Conservation (phyloP, 2,797 vertebrate genomes). For the Anas bahamensis region DNA sequence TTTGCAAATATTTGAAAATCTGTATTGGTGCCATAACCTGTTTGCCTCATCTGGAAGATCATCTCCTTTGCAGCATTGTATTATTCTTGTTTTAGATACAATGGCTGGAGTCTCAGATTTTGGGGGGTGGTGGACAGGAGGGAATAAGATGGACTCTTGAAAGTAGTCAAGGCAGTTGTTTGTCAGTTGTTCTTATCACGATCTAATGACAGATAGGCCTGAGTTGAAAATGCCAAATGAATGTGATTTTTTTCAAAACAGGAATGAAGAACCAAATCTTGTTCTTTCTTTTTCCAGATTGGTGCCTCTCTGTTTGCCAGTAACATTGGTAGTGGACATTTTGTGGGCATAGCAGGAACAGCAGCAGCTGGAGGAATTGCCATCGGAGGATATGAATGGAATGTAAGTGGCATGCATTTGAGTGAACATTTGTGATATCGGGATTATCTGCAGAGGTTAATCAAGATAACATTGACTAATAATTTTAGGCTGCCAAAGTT, state of each 20-base stretch:
- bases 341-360: constrained; percentile 94
- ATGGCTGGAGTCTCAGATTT: neutral
- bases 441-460: neutral
- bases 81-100: neutral
- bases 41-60: neutral
- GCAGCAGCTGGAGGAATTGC: constrained; percentile 89
- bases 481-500: neutral
- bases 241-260: neutral
- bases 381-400: constrained; percentile 93
- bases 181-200: neutral
- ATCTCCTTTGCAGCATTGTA: neutral
- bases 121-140: neutral
- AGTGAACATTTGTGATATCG: neutral
- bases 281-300: constrained; percentile 81
- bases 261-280: neutral
- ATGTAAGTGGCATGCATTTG: constrained; percentile 81
- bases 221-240: neutral
- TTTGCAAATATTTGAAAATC: neutral
- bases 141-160: neutral
- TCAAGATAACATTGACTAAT: neutral
- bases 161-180: neutral
- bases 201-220: neutral
- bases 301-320: constrained; percentile 97
- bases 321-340: constrained; percentile 95
- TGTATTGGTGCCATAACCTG: neutral